These are phyloP conservation scores for Cataglyphis rosenhaueri DNA, from an alignment of 2,888 invertebrate species.

Conservation along the genomic window DNA sequence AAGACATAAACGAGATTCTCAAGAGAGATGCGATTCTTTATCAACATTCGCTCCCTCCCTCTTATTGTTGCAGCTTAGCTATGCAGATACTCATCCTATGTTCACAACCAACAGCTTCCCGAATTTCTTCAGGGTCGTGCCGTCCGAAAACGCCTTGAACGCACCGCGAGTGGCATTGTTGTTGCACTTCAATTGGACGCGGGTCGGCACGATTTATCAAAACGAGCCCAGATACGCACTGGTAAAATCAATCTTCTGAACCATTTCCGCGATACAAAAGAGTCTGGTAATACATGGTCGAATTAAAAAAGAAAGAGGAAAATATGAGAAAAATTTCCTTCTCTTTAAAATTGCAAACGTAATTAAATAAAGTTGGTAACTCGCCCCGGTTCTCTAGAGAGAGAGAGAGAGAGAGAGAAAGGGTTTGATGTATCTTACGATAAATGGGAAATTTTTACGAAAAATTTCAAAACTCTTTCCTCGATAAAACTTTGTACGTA, in stretches of 20 bases:
- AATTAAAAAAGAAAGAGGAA: not conserved
- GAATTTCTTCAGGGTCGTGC: conserved; percentile 98
- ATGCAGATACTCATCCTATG: conserved; percentile 99
- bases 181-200: conserved; percentile 97
- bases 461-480: too few species aligned
- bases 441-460: not conserved
- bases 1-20: not conserved
- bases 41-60: conserved; percentile 5
- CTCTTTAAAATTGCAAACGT: not conserved
- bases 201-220: conserved; percentile 98
- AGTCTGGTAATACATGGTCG: not conserved
- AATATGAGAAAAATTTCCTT: not conserved
- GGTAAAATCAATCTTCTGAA: conserved; percentile 86
- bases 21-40: not conserved
- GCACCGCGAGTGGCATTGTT: conserved; percentile 95
- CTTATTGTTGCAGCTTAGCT: conserved; percentile 90
- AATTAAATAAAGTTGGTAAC: conserved; percentile 9
- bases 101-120: conserved; percentile 97
- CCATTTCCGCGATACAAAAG: not conserved
- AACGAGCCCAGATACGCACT: conserved; percentile 97
- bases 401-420: too few species aligned
- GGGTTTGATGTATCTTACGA: not conserved
- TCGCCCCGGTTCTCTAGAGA: not conserved
- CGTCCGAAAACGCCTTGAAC: conserved; percentile 98
- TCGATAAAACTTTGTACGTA: not conserved